Evolutionary conservation across 1,140 invertebrate genomes (phyloP), one percentile per base, ranked within the genome.

Genomic region (Drosophila obscura): DNA sequence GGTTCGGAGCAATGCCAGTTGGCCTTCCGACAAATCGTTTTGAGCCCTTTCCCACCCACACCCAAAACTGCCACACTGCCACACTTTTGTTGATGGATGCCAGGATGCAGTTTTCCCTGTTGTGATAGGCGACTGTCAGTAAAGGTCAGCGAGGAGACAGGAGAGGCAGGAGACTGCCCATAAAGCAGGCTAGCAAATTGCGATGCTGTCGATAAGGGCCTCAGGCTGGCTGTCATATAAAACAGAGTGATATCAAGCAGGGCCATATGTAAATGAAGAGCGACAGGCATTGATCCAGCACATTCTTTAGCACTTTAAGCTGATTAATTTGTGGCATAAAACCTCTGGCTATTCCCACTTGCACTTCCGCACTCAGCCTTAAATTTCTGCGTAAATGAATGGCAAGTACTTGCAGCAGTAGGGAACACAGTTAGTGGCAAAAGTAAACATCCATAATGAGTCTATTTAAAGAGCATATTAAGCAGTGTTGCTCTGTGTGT

Each of bases 11-110:
- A 48, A 48, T 60, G 48, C n/a, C 61, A 73, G 59, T 73, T 73
- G 73, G 60, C 53, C 49, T 60, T 35, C 58, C 68, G 81, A 84
- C 80, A 85, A 84, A 84, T 84, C 73, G 77, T 61, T 80, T 53
- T 41, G 22, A 22, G 51, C 15, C 22, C 22, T 26, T 26, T 4
- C 31, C 28, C 31, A 1, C 19, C 19, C 19, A 19, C 50, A 49
- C 24, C 46, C 41, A 46, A 19, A 19, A 0, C 16, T 16, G 16
- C 19, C 19, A 64, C n/a, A 19, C 15, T 45, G 46, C 51, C 49
- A 13, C 43, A 39, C n/a, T 58, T 74, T 39, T 39, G 35, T 28
- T 74, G 72, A 74, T 58, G 62, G 61, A 75, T 74, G 72, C 53
- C 66, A 44, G 62, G 61, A 75, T 74, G 72, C 53, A 75, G 49